These are phyloP conservation scores for Corythucha ciliata DNA, from an alignment of 2,888 invertebrate genomes.

Conservation along the genomic window DNA sequence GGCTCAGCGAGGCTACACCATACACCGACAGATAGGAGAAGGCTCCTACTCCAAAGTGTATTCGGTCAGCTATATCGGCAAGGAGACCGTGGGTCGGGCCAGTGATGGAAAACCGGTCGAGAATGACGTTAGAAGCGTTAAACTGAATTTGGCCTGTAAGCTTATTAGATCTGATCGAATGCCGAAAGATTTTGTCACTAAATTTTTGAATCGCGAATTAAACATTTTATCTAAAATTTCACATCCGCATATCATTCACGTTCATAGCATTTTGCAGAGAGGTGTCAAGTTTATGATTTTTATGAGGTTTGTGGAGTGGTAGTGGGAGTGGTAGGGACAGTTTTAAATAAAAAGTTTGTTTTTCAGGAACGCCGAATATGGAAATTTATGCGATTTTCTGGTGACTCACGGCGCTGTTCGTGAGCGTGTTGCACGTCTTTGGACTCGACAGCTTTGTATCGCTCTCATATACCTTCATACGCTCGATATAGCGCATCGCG, in stretches of 20 bases:
- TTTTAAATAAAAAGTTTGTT: background rate
- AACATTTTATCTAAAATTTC: conserved; percentile 16
- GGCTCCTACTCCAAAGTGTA: background rate
- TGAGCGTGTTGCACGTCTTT: conserved; percentile 58
- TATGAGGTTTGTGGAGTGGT: too few relatives aligned
- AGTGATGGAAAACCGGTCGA: too few relatives aligned
- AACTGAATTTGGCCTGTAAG: conserved; percentile 13
- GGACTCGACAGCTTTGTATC: conserved; percentile 59
- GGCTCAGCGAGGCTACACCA: background rate
- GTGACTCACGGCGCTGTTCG: conserved; percentile 56
- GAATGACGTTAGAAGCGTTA: too few relatives aligned
- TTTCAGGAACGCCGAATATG: conserved; percentile 55
- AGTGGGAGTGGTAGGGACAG: too few relatives aligned
- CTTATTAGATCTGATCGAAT: conserved; percentile 16
- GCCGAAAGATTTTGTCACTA: conserved; percentile 16
- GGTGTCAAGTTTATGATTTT: conserved; percentile 45
- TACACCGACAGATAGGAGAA: background rate
- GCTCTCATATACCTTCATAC: conserved; percentile 62
- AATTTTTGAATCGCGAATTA: conserved; percentile 10
- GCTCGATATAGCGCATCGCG: conserved; percentile 65
- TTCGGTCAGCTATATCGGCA: background rate
- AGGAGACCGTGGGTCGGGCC: background rate
- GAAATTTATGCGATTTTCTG: conserved; percentile 65
- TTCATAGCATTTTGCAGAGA: conserved; percentile 64
- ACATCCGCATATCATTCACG: conserved; percentile 71